These are phyloP conservation scores for Cheilosia pagana DNA, from an alignment of 2,888 invertebrate species.

Conservation along the genomic window DNA sequence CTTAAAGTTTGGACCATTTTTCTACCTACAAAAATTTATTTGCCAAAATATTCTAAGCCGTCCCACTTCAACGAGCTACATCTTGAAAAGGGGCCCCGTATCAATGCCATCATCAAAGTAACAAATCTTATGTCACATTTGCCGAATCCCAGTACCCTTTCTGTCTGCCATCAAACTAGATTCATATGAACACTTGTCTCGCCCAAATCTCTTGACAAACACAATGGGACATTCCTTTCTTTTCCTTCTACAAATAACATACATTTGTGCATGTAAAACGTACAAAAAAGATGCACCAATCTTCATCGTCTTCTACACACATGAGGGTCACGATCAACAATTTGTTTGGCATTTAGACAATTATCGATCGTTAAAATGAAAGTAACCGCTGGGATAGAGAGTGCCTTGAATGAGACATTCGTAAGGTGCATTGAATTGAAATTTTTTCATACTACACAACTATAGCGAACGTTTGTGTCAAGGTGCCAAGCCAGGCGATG, in stretches of 20 bases:
- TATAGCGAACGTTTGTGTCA: constrained; percentile 4
- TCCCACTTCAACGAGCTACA: no score
- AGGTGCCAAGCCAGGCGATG: neutral
- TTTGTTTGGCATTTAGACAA: constrained; percentile 14
- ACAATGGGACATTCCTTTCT: neutral
- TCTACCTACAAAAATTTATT: no score
- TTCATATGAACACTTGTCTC: no score
- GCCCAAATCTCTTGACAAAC: neutral
- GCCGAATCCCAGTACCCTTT: no score
- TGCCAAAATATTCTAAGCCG: no score
- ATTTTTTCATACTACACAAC: neutral
- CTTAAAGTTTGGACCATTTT: no score
- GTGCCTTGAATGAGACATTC: neutral
- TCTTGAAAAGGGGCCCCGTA: no score
- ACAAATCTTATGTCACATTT: no score
- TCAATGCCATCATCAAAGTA: no score
- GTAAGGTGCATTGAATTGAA: neutral
- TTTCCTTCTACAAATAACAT: neutral
- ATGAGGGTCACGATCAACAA: constrained; percentile 42
- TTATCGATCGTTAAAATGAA: constrained; percentile 26
- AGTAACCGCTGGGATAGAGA: constrained; percentile 1
- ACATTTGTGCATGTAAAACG: constrained; percentile 1
- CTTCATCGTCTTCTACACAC: neutral
- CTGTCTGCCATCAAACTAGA: no score
- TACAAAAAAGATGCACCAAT: constrained; percentile 16